phyloP scores from a whole-genome alignment of 2,888 invertebrate species.

The Busseola fusca region DNA sequence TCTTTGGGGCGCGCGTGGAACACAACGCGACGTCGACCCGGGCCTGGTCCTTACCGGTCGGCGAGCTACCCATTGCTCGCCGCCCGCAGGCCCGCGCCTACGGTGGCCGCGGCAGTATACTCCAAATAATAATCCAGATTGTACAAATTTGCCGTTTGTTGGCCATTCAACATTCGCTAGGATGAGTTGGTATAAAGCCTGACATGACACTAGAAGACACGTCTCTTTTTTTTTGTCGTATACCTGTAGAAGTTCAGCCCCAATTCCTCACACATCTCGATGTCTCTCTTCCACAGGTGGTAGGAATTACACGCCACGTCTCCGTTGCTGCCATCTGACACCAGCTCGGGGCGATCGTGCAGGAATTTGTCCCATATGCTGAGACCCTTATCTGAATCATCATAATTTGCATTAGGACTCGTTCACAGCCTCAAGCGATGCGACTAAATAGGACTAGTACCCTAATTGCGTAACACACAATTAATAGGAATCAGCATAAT shows the following conservation, averaged over 20 bases:
- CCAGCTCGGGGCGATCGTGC: slow-evolving; percentile 46
- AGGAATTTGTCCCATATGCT: slow-evolving; percentile 46
- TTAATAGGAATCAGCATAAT: no score
- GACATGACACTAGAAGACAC: no score
- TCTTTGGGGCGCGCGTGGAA: no score
- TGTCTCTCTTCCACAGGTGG: slow-evolving; percentile 89
- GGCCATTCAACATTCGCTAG: background rate
- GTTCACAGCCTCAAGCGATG: no score
- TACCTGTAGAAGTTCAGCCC: slow-evolving; percentile 85
- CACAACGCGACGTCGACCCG: no score
- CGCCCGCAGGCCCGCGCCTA: no score
- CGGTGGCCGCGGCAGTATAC: no score
- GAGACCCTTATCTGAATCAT: slow-evolving; percentile 46
- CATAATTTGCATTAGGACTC: slow-evolving; percentile 52
- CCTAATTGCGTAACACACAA: no score
- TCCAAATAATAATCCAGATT: background rate
- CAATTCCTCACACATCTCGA: slow-evolving; percentile 86
- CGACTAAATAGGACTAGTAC: no score
- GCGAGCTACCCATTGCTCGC: no score
- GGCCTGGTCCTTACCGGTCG: no score
- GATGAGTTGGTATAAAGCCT: background rate
- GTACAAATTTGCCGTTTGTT: background rate
- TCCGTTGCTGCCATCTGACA: slow-evolving; percentile 80
- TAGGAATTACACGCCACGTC: slow-evolving; percentile 91
- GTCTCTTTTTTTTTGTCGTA: background rate